These are phyloP conservation scores for Drosophila prosaltans DNA, from an alignment of 1,140 invertebrate species.

Conservation along the genomic window DNA sequence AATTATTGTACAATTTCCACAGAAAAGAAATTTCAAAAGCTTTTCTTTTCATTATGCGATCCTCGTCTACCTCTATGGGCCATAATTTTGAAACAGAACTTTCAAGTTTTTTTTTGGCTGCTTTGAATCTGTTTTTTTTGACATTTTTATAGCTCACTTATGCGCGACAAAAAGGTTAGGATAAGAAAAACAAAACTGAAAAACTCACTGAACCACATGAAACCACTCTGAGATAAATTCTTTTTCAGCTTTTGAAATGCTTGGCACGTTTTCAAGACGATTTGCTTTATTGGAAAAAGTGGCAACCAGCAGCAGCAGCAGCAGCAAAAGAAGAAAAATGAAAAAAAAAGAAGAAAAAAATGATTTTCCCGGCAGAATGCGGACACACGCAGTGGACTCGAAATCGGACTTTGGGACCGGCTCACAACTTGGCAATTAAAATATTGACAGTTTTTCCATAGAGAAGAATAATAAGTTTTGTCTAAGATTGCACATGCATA, in stretches of 20 bases:
- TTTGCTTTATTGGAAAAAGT: slow-evolving; percentile 79
- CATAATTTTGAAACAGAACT: slow-evolving; percentile 69
- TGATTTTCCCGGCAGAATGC: slow-evolving; percentile 76
- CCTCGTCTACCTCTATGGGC: slow-evolving; percentile 52
- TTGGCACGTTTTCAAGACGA: slow-evolving; percentile 62
- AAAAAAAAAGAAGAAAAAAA: slow-evolving; percentile 44
- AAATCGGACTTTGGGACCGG: slow-evolving; percentile 47
- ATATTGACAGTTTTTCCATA: slow-evolving; percentile 78
- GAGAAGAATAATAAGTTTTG: slow-evolving; percentile 69
- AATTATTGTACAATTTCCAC: slow-evolving; percentile 56
- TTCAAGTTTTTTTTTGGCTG: slow-evolving; percentile 39
- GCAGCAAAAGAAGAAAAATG: slow-evolving; percentile 29
- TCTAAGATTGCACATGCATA: slow-evolving; percentile 49
- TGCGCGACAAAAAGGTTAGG: slow-evolving; percentile 57
- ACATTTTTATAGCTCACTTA: slow-evolving; percentile 78
- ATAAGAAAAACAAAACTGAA: slow-evolving; percentile 55
- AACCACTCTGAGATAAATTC: slow-evolving; percentile 48
- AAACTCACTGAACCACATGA: slow-evolving; percentile 55
- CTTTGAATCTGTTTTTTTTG: slow-evolving; percentile 53
- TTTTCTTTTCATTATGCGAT: slow-evolving; percentile 58
- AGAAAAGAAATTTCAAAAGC: slow-evolving; percentile 66
- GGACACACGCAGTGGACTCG: slow-evolving; percentile 72
- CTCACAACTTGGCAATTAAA: slow-evolving; percentile 71
- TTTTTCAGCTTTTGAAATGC: slow-evolving; percentile 62
- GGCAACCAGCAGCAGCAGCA: slow-evolving; percentile 34